A percentile compares a stretch with the other conserved stretches of the same genome.
Conservation (phyloP, 2,888 invertebrate species). For the Pycnomerus fuliginosus region DNA sequence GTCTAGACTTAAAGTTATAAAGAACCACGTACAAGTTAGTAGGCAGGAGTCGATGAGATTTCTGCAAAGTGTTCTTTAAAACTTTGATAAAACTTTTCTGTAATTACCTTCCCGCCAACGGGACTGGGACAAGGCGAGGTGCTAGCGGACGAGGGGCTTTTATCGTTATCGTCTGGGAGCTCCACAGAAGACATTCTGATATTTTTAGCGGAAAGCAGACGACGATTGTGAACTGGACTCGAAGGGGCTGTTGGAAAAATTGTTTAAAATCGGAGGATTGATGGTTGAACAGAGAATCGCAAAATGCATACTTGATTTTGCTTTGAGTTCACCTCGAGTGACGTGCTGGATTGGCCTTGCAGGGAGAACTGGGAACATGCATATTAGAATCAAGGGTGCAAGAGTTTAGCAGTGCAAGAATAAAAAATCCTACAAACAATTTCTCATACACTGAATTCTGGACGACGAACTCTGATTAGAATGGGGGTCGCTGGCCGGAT, state of each 20-base stretch:
- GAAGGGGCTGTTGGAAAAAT: slow-evolving; percentile 68
- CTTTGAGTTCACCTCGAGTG: slow-evolving; percentile 46
- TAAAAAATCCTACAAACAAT: slow-evolving; percentile 21
- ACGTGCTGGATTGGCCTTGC: slow-evolving; percentile 43
- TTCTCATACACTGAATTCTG: slow-evolving; percentile 61
- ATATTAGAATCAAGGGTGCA: slow-evolving; percentile 6
- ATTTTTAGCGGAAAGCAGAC: slow-evolving; percentile 75
- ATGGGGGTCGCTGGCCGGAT: slow-evolving; percentile 51
- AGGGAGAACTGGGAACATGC: slow-evolving; percentile 44
- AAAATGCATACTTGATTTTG: slow-evolving; percentile 50
- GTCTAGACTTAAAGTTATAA: slow-evolving; percentile 93
- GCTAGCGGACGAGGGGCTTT: slow-evolving; percentile 88
- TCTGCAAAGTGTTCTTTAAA: slow-evolving; percentile 55
- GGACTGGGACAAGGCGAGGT: slow-evolving; percentile 94
- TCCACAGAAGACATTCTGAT: slow-evolving; percentile 94
- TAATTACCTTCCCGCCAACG: slow-evolving; percentile 50
- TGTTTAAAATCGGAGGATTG: neutral
- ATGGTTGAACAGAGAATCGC: slow-evolving; percentile 8
- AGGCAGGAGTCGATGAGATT: slow-evolving; percentile 80
- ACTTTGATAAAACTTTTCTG: slow-evolving; percentile 1
- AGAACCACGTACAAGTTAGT: slow-evolving; percentile 92
- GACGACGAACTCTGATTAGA: slow-evolving; percentile 60
- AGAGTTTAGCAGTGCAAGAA: slow-evolving; percentile 21
- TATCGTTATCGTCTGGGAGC: slow-evolving; percentile 86
- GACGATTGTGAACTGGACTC: slow-evolving; percentile 86